Base-by-base conservation (phyloP, 2,113 vertebrate genomes). In the Hystrix brachyura region DNA sequence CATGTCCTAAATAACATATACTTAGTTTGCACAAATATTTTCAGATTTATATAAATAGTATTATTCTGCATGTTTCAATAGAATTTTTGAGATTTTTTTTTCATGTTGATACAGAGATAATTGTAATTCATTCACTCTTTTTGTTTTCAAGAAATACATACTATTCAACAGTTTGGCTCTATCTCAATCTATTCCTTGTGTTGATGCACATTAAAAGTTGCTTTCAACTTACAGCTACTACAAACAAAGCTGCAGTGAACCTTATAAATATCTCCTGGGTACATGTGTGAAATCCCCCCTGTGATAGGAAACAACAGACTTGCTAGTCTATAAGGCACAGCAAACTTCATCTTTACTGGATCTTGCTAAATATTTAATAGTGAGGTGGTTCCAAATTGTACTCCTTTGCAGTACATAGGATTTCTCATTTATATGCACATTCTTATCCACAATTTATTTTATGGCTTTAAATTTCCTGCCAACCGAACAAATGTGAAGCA, bases 351-450 rank as follows among this genome's bases (percentile, higher is more conserved):
- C 60, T 85, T 84, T 59, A 86, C 55, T 48, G 34, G 69, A 93
- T 84, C 65, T 95, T 79, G 21, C 43, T 96, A 96, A 96, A 95
- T 91, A 94, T 94, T 91, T 96, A 82, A 86, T 95, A 67, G 79
- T 9, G 11, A 48, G 76, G 29, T 72, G 29, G 59, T 83, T 15
- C 38, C 83, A 94, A 71, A 90, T 85, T 96, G 81, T 34, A 91
- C 55, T 65, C 18, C 78, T 91, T 21, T 48, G 32, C 14, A 59
- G 23, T 62, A 67, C 80, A 57, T 62, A 53, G 69, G n/a, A 88
- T 83, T 93, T 96, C 72, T 82, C 64, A 72, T 57, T 74, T 74
- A 85, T 38, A 94, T 67, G 74, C 51, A 69, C n/a, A 84, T 78
- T 46, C 60, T 96, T 57, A 87, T 48, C 21, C 23, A 92, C 46